phyloP scores from a whole-genome alignment of 1,140 invertebrate species.

The Drosophila subpulchrella region DNA sequence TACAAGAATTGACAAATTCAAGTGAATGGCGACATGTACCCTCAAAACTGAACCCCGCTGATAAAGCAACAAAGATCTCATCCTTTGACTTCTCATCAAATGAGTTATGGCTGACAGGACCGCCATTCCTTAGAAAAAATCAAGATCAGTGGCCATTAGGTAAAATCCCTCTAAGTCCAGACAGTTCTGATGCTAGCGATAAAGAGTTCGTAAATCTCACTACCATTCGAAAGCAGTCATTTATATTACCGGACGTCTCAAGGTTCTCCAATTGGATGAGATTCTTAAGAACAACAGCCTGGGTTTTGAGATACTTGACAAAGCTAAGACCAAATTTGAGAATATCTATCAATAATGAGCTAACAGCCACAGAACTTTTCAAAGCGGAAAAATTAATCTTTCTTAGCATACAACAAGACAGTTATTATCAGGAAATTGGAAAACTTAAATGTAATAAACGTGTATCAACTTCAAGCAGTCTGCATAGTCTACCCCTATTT shows the following conservation, averaged over 20 bases:
- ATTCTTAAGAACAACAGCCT: slow-evolving; percentile 16
- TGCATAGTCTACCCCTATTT: too few relatives aligned
- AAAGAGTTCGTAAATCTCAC: slow-evolving; percentile 9
- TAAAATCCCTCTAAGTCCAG: slow-evolving; percentile 13
- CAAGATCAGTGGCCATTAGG: slow-evolving; percentile 5
- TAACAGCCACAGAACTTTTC: too few relatives aligned
- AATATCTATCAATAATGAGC: too few relatives aligned
- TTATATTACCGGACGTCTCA: slow-evolving; percentile 1
- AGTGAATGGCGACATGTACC: slow-evolving; percentile 52
- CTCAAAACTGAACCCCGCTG: slow-evolving; percentile 34
- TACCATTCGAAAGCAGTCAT: background rate
- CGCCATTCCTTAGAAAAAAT: slow-evolving; percentile 4
- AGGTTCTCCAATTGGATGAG: slow-evolving; percentile 15
- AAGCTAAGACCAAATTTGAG: too few relatives aligned
- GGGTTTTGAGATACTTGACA: too few relatives aligned
- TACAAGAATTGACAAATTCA: slow-evolving; percentile 53
- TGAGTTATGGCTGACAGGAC: slow-evolving; percentile 21
- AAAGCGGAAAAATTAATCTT: too few relatives aligned
- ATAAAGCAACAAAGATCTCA: slow-evolving; percentile 62
- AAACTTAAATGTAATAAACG: too few relatives aligned
- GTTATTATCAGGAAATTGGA: too few relatives aligned
- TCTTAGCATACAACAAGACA: too few relatives aligned
- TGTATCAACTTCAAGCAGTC: too few relatives aligned
- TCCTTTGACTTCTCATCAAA: slow-evolving; percentile 6
- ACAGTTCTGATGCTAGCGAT: slow-evolving; percentile 1